These are phyloP conservation scores for Neopipo cinnamomea DNA, from an alignment of 2,113 vertebrate species.

Conservation along the genomic window DNA sequence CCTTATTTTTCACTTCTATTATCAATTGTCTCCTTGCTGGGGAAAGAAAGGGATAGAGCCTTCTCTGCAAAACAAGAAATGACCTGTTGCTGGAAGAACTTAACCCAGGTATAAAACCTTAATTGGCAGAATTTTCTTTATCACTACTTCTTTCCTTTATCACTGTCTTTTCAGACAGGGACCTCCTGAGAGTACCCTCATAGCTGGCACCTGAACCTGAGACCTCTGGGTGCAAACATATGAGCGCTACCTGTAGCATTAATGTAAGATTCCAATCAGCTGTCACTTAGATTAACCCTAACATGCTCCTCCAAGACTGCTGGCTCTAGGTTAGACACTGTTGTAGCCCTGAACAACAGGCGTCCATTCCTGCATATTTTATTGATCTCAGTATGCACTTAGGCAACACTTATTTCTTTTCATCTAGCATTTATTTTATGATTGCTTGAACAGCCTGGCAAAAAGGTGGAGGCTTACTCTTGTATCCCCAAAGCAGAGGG, in stretches of 20 bases:
- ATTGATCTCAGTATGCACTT: neutral
- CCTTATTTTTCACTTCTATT: neutral
- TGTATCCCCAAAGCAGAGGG: neutral
- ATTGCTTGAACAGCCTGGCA: neutral
- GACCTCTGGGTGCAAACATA: neutral
- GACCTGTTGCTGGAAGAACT: neutral
- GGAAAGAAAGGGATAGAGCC: neutral
- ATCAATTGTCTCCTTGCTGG: neutral
- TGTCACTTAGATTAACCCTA: neutral
- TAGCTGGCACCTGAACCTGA: neutral
- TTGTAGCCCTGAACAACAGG: neutral
- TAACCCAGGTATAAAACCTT: neutral
- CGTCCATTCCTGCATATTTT: neutral
- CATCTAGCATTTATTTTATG: neutral
- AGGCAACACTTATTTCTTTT: neutral
- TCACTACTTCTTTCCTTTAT: neutral
- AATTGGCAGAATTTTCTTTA: neutral
- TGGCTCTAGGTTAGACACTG: neutral
- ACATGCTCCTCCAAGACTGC: neutral
- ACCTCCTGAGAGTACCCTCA: neutral
- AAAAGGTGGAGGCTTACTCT: neutral
- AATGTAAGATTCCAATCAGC: neutral
- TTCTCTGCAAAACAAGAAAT: neutral
- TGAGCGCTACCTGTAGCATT: neutral
- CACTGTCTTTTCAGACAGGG: neutral